These are phyloP conservation scores for Stomatorhinus ivindoensis DNA, from an alignment of 2,113 vertebrate genomes.

Conservation along the genomic window DNA sequence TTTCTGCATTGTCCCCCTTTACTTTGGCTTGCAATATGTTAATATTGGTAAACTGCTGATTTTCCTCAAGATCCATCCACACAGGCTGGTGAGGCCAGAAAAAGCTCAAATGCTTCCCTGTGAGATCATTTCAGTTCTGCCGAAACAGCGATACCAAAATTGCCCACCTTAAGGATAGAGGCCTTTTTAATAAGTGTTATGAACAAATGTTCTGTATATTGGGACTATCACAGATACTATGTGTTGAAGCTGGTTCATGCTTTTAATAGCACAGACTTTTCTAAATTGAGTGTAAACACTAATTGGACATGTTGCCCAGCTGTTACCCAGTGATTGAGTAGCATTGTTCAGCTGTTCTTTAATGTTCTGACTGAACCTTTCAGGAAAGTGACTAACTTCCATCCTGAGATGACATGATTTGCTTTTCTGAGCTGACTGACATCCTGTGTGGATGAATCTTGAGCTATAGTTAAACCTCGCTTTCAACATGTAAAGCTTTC, in stretches of 20 bases:
- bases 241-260: not conserved
- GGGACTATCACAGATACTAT: not conserved
- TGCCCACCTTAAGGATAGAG: not conserved
- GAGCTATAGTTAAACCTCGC: constrained; percentile 10
- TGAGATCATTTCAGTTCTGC: not conserved
- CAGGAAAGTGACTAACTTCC: constrained; percentile 1
- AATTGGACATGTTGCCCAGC: not conserved
- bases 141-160: not conserved
- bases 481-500: constrained; percentile 18
- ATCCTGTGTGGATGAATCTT: constrained; percentile 18
- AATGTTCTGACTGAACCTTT: constrained; percentile 13
- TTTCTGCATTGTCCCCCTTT: not conserved
- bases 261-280: not conserved
- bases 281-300: not conserved
- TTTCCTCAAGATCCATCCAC: constrained; percentile 16
- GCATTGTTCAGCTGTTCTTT: not conserved
- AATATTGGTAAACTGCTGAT: constrained; percentile 5
- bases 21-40: not conserved
- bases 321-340: not conserved
- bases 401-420: not conserved
- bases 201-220: not conserved
- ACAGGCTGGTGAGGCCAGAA: not conserved
- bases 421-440: not conserved
- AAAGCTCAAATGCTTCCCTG: not conserved
- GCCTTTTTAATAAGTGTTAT: not conserved